phyloP scores from a whole-genome alignment of 2,113 vertebrate species.

The Monopterus albus region DNA sequence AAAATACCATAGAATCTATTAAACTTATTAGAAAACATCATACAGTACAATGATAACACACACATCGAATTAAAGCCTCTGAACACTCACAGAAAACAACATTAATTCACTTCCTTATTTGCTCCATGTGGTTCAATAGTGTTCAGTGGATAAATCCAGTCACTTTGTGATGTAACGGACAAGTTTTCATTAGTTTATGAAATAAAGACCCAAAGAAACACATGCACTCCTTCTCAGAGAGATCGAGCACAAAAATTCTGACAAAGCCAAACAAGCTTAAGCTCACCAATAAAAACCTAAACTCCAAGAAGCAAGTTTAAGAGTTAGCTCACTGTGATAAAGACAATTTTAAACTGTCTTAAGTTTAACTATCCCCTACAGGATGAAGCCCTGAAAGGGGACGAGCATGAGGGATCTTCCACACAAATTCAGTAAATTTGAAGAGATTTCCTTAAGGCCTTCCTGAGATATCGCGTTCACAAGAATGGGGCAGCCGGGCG shows the following conservation, averaged over 20 bases:
- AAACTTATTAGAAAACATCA: neutral
- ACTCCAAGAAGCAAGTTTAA: neutral
- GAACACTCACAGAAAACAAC: no score
- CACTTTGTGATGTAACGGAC: neutral
- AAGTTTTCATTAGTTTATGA: neutral
- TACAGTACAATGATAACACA: neutral
- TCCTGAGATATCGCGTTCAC: no score
- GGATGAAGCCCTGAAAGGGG: conserved; percentile 12
- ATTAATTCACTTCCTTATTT: no score
- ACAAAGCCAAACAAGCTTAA: conserved; percentile 12
- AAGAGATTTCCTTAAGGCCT: no score
- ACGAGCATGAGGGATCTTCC: conserved; percentile 3
- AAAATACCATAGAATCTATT: neutral
- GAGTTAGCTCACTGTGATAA: neutral
- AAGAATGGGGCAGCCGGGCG: no score
- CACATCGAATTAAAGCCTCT: neutral
- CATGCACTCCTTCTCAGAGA: neutral
- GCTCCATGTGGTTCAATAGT: neutral
- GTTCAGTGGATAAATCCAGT: neutral
- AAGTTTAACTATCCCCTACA: conserved; percentile 11
- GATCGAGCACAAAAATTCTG: neutral
- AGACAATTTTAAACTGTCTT: conserved; percentile 24
- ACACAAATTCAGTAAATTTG: no score
- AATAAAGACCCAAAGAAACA: neutral
- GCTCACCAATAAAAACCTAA: conserved; percentile 2